Conservation (phyloP, 1,140 invertebrate genomes). For the Drosophila saltans region DNA sequence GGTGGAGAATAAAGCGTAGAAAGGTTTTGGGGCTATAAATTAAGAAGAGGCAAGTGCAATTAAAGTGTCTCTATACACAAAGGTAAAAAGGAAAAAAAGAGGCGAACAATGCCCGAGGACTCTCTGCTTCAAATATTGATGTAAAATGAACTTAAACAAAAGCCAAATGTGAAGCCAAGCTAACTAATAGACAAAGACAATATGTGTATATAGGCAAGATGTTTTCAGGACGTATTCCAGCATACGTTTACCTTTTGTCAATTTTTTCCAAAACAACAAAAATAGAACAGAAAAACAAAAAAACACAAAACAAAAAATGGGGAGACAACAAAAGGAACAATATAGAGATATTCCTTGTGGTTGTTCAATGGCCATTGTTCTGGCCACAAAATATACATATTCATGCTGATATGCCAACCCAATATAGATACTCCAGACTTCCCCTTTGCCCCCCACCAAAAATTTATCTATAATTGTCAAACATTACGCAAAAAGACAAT, state of each 20-base stretch:
- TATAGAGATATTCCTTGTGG: conserved; percentile 12
- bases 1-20: conserved; percentile 8
- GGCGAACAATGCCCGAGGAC: conserved; percentile 38
- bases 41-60: conserved; percentile 40
- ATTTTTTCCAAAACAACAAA: conserved; percentile 28
- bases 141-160: conserved; percentile 26
- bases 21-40: conserved; percentile 36
- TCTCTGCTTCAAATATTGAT: not conserved
- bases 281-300: conserved; percentile 25
- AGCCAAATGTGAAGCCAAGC: conserved; percentile 29
- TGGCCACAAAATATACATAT: conserved; percentile 14
- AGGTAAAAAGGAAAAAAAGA: conserved; percentile 9
- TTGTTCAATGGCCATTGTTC: conserved; percentile 44
- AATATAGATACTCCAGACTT: not conserved
- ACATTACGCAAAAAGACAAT: conserved; percentile 21
- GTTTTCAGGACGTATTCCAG: not conserved
- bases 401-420: not conserved
- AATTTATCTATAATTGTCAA: conserved; percentile 21
- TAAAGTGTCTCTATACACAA: conserved; percentile 32
- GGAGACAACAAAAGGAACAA: conserved; percentile 31
- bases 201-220: conserved; percentile 11
- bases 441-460: not conserved
- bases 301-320: not conserved
- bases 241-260: conserved; percentile 44
- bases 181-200: conserved; percentile 29